Evolutionary conservation across 2,888 invertebrate genomes (phyloP).

Genomic region (Nomada ruficornis): DNA sequence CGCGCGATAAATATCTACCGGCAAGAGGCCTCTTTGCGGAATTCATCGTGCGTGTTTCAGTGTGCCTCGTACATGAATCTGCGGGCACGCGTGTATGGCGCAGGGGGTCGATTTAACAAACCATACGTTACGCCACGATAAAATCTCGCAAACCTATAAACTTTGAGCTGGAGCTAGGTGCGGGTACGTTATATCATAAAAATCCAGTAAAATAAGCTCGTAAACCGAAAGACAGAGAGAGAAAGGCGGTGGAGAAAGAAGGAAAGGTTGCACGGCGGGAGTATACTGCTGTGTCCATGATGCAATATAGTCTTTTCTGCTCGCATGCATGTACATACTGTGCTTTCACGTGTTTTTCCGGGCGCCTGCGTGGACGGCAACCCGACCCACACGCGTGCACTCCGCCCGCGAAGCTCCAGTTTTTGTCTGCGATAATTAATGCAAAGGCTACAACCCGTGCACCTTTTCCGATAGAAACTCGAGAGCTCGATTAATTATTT

Average conservation of each 20-base stretch:
- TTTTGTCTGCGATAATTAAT: slow-evolving; percentile 29
- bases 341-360: slow-evolving; percentile 40
- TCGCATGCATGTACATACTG: slow-evolving; percentile 19
- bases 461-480: not conserved
- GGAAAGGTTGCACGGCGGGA: slow-evolving; percentile 10
- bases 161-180: slow-evolving; percentile 78
- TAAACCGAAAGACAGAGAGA: slow-evolving; percentile 75
- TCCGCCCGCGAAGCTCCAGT: not conserved
- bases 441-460: not conserved
- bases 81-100: slow-evolving; percentile 35
- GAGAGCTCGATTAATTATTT: not conserved
- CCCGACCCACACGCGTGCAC: slow-evolving; percentile 2
- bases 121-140: slow-evolving; percentile 83
- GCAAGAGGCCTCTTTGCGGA: slow-evolving; percentile 69
- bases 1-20: slow-evolving; percentile 69
- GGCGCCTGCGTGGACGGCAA: slow-evolving; percentile 19
- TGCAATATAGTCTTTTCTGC: slow-evolving; percentile 38
- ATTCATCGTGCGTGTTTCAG: slow-evolving; percentile 57
- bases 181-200: slow-evolving; percentile 83
- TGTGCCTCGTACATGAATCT: slow-evolving; percentile 20
- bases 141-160: slow-evolving; percentile 84
- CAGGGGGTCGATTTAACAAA: slow-evolving; percentile 83
- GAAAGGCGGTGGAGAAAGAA: slow-evolving; percentile 12
- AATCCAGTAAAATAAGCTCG: slow-evolving; percentile 84
- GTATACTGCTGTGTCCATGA: slow-evolving; percentile 24